Evolutionary conservation across 2,113 vertebrate species (phyloP).

Genomic region (Pterocles burchelli): DNA sequence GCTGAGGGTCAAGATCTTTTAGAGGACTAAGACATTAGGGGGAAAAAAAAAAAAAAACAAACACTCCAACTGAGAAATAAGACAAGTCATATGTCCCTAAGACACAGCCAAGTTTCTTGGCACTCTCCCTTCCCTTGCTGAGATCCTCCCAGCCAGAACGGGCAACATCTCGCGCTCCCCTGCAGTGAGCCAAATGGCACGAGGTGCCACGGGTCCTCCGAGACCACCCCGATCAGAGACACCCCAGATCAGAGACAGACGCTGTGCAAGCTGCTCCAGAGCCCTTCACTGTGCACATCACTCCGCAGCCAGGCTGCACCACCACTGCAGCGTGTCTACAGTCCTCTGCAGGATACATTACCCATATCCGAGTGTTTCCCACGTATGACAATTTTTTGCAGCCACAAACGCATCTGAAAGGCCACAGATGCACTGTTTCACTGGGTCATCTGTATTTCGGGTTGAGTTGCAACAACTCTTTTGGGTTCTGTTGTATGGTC

Average conservation of each 20-base stretch:
- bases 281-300: fast-evolving
- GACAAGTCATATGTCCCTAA: not conserved
- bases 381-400: not conserved
- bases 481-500: not conserved
- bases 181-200: not conserved
- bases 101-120: not conserved
- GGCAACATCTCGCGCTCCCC: not conserved
- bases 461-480: not conserved
- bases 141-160: not conserved
- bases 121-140: not conserved
- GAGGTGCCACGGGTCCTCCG: not conserved
- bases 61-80: not conserved
- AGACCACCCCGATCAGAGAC: not conserved
- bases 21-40: not conserved
- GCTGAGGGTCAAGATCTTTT: not conserved
- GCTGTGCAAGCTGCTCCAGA: not conserved
- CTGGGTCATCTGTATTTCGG: not conserved
- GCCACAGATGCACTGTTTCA: not conserved
- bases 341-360: not conserved
- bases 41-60: no score
- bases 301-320: not conserved
- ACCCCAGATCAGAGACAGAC: not conserved
- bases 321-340: not conserved
- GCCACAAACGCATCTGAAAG: not conserved
- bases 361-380: not conserved